Base-by-base conservation (phyloP, 2,888 invertebrate species). In the Zele albiditarsus region DNA sequence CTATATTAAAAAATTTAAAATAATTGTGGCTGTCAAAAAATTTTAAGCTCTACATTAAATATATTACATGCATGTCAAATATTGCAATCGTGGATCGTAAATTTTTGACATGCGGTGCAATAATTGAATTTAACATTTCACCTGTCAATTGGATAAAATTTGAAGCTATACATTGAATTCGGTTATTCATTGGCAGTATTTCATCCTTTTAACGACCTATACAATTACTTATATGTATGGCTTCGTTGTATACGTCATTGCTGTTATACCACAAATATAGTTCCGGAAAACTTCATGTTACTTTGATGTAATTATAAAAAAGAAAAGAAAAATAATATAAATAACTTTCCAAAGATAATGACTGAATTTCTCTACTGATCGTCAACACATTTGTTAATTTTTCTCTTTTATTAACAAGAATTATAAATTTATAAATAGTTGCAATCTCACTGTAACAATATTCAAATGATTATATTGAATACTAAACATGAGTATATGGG, bases 111-210 rank as follows among this genome's bases (percentile, higher is more conserved):
- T 58, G 8, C 25, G 14, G 2, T n/a, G 27, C 5, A 28, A 12
- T 28, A 60, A 60, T 27, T 60, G 16, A 60, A 60, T 60, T 60
- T 60, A 60, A 60, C 27, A 53, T 53, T 53, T n/a, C 20, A 20
- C 23, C 8, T 53, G 53, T 53, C 53, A 53, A 53, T 53, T 53
- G 53, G 53, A 53, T 53, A 53, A 53, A 53, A 20, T 20, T 0
- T 8, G n/a, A n/a, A 14, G 49, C 53, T 20, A n/a, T 60, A 16
- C 60, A 60, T 60, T 28, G 28, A 60, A 27, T 60, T 60, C 14
- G 28, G 14, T 60, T 27, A 12, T 60, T 60, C 60, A 60, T 60
- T 16, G 28, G 20, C 53, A 60, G 14, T 60, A 28, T 60, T 60
- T 60, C 14, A 60, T 27, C 28, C 60, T 60, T 10, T 53, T 53